These are phyloP conservation scores for Megalonaias nervosa DNA, from an alignment of 1,140 invertebrate species.

Conservation along the genomic window DNA sequence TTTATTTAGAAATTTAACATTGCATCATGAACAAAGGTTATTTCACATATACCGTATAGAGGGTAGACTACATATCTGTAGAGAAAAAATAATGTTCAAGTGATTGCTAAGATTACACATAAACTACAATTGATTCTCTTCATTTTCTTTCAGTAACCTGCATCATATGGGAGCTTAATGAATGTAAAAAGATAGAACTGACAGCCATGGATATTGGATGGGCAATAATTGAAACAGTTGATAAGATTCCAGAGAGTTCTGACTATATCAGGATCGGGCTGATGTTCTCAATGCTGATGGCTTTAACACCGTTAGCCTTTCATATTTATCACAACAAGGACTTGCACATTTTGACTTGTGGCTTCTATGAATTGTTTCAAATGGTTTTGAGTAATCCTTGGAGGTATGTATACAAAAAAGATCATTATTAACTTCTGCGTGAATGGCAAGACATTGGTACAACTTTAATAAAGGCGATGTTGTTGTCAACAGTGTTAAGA, in stretches of 20 bases:
- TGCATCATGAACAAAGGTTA: too few species aligned
- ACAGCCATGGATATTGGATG: conserved; percentile 95
- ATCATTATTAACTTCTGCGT: too few species aligned
- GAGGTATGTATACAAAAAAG: conserved; percentile 11
- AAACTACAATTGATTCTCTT: neutral
- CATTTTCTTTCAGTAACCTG: conserved; percentile 78
- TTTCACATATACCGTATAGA: too few species aligned
- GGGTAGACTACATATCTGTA: too few species aligned
- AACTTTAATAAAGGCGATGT: too few species aligned
- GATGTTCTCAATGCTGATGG: conserved; percentile 60
- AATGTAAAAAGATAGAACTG: conserved; percentile 92
- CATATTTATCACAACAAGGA: conserved; percentile 61
- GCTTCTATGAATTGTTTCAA: conserved; percentile 18
- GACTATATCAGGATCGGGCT: conserved; percentile 80
- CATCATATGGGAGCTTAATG: conserved; percentile 94
- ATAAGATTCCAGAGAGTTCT: conserved; percentile 84
- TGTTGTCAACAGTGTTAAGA: too few species aligned
- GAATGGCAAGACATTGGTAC: too few species aligned
- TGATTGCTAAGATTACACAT: too few species aligned
- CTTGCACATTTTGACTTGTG: conserved; percentile 8
- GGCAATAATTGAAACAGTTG: conserved; percentile 90
- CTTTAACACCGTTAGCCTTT: conserved; percentile 65
- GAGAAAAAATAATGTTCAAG: too few species aligned
- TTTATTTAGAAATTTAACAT: too few species aligned
- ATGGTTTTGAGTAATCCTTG: conserved; percentile 27